A percentile compares a stretch with the other conserved stretches of the same genome.
phyloP scores from a whole-genome alignment of 2,797 vertebrate species.

The Hippoglossus hippoglossus region DNA sequence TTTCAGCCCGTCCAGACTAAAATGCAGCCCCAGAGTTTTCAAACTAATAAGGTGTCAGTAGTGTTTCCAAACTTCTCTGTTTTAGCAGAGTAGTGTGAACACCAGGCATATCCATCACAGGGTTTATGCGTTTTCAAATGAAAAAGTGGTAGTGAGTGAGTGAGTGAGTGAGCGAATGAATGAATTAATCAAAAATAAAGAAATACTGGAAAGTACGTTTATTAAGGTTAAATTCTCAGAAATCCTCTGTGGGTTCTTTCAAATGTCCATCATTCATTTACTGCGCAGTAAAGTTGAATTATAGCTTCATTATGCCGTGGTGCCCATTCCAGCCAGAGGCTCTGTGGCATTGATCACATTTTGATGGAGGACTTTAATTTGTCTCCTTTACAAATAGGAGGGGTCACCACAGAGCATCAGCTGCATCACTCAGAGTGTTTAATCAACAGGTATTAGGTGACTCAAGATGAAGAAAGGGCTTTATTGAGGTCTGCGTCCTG shows the following conservation, averaged over 20 bases:
- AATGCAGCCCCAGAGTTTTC: too few relatives aligned
- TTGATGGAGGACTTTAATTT: conserved; percentile 80
- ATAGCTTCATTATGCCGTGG: conserved; percentile 75
- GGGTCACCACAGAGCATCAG: conserved; percentile 71
- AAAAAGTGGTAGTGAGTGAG: background rate
- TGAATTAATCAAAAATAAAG: conserved; percentile 2
- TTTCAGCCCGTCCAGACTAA: too few relatives aligned
- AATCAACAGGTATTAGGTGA: conserved; percentile 77
- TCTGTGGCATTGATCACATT: conserved; percentile 78
- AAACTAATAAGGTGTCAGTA: too few relatives aligned
- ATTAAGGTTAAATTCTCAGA: conserved; percentile 25
- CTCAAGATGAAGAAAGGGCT: conserved; percentile 63
- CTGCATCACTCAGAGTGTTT: conserved; percentile 69
- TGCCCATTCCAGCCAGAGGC: conserved; percentile 71
- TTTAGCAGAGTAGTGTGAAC: background rate
- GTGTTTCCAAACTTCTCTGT: background rate
- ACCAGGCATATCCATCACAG: too few relatives aligned
- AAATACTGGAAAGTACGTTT: background rate
- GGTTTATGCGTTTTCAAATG: too few relatives aligned
- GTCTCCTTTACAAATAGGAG: conserved; percentile 78
- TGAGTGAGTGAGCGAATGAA: background rate
- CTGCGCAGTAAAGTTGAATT: conserved; percentile 71
- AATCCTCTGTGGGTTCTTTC: conserved; percentile 50
- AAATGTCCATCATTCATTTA: conserved; percentile 69
- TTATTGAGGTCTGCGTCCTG: conserved; percentile 44